Base-by-base conservation (phyloP, 2,797 vertebrate species). In the Ptychadena robeensis region DNA sequence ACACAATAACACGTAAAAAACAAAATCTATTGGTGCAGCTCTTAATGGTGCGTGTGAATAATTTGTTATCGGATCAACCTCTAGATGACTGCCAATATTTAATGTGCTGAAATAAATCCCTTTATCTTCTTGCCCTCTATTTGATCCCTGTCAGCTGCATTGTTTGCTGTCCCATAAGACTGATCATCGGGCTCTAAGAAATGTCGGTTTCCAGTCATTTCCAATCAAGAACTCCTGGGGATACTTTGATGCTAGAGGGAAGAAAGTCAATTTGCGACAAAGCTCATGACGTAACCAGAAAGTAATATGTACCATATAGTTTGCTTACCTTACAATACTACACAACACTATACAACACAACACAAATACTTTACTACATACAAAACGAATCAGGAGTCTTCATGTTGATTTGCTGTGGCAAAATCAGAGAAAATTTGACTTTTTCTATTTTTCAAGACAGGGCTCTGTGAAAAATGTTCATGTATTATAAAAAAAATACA, bases 101-200 rank as follows among this genome's bases (percentile, higher is more conserved):
- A 63, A 82, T 76, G 73, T 76, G 34, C 61, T 82, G 81, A 69
- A 76, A 70, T 69, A 68, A 30, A 76, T 68, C 35, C 73, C 66
- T 76, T 82, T 82, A 76, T 82, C 80, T 57, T 69, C 27, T 25
- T 76, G 66, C 40, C 73, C 73, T 82, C 65, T 76, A 70, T 82
- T 76, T 76, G 81, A 82, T 82, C 73, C 25, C 73, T 76, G 65
- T 82, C 73, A 82, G 40, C 34, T 40, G 44, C 61, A 12, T 70
- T 76, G 65, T 48, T 32, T 79, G 34, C 44, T 68, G 18, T 82
- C 73, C 81, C 53, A 64, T 22, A 76, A 76, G 73, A 44, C 53
- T 75, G 64, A 75, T 82, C 81, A 82, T 64, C 81, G 64, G 34
- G 12, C 80, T 69, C 32, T 68, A 44, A 31, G 64, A 61, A 61